A percentile compares a stretch with the other conserved stretches of the same genome.
Conservation (phyloP, 2,113 vertebrate species). For the Pelobates fuscus region DNA sequence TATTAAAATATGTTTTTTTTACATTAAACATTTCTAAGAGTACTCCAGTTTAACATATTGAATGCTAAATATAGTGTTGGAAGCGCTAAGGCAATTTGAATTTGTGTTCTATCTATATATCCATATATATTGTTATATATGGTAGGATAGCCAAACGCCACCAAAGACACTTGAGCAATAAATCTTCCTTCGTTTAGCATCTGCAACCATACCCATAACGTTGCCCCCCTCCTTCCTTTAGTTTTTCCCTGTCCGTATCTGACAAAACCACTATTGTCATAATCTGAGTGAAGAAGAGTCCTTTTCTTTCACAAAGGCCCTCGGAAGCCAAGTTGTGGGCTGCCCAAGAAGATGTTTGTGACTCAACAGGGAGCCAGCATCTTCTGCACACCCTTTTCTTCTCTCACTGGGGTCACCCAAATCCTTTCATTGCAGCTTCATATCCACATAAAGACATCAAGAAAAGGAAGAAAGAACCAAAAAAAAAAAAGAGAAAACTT, state of each 20-base stretch:
- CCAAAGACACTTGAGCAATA: conserved; percentile 85
- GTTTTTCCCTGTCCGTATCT: conserved; percentile 71
- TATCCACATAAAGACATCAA: conserved; percentile 98
- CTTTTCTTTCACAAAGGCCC: conserved; percentile 87
- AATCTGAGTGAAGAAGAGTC: conserved; percentile 89
- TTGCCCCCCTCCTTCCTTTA: conserved; percentile 67
- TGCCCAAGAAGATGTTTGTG: conserved; percentile 82
- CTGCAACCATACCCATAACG: conserved; percentile 71
- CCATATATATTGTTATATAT: too few relatives aligned
- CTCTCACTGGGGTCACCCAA: conserved; percentile 87
- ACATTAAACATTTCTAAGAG: too few relatives aligned
- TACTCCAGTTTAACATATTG: too few relatives aligned
- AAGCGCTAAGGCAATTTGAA: too few relatives aligned
- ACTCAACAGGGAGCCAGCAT: conserved; percentile 80
- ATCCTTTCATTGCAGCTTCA: conserved; percentile 89
- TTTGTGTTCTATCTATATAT: too few relatives aligned
- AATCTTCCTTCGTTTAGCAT: conserved; percentile 90
- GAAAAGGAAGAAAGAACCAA: conserved; percentile 70
- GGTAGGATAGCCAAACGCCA: conserved; percentile 92
- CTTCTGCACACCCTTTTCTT: conserved; percentile 76
- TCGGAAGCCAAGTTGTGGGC: conserved; percentile 86
- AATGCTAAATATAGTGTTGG: too few relatives aligned
- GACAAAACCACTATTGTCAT: conserved; percentile 93
- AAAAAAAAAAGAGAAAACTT: conserved; percentile 72
- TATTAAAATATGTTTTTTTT: too few relatives aligned